A percentile compares a stretch with the other conserved stretches of the same genome.
Evolutionary conservation across 2,797 vertebrate genomes (phyloP).

Genomic region (Channallabes apus): DNA sequence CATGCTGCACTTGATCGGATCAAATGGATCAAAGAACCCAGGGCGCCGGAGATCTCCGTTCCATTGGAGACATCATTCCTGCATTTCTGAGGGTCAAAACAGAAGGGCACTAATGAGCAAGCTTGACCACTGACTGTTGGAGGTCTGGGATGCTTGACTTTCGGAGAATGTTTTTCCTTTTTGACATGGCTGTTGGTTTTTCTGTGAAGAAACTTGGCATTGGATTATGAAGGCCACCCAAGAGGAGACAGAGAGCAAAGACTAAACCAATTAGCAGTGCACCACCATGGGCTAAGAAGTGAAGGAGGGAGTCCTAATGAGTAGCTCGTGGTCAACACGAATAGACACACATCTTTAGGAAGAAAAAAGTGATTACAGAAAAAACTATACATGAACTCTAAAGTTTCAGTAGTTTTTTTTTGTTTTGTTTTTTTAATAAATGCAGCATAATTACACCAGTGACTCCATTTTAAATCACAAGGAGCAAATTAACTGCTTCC

Average conservation of each 20-base stretch:
- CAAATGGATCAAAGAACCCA: not conserved
- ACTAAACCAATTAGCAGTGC: slow-evolving; percentile 88
- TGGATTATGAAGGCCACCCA: slow-evolving; percentile 95
- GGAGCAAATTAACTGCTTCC: slow-evolving; percentile 43
- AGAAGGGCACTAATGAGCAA: slow-evolving; percentile 17
- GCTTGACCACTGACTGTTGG: slow-evolving; percentile 3
- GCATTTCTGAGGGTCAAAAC: not conserved
- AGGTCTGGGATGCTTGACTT: slow-evolving; percentile 43
- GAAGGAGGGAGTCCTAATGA: slow-evolving; percentile 35
- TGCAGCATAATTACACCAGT: not conserved
- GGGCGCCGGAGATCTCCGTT: not conserved
- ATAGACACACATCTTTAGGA: not conserved
- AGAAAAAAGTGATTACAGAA: not conserved
- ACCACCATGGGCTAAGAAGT: slow-evolving; percentile 78
- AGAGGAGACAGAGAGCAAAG: slow-evolving; percentile 68
- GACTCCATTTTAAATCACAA: not conserved
- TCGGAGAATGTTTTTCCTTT: slow-evolving; percentile 61
- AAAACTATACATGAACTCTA: not conserved
- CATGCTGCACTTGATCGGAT: slow-evolving; percentile 31
- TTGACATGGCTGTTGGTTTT: slow-evolving; percentile 84
- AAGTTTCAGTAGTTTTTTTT: too few relatives aligned
- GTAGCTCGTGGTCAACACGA: slow-evolving; percentile 34
- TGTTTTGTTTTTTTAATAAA: not conserved
- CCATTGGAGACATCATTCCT: not conserved
- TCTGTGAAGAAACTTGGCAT: slow-evolving; percentile 80